Conservation (phyloP, 2,888 invertebrate genomes). For the Apodemia duryi region DNA sequence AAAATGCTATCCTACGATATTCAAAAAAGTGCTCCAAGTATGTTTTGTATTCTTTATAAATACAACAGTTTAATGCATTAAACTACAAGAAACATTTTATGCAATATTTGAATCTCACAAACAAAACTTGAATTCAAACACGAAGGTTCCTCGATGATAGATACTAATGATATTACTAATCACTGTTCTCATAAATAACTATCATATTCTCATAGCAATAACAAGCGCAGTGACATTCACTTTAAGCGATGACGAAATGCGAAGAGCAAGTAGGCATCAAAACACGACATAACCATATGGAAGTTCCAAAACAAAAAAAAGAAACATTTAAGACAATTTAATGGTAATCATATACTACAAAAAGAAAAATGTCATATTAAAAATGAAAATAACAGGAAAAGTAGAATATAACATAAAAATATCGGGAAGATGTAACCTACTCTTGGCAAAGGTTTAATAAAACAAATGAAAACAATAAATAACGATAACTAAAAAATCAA, state of each 20-base stretch:
- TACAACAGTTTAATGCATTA: neutral
- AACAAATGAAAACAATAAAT: too few relatives aligned
- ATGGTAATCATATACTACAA: neutral
- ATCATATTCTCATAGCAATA: constrained; percentile 50
- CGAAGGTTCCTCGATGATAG: constrained; percentile 17
- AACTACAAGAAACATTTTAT: neutral
- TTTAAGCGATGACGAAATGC: constrained; percentile 47
- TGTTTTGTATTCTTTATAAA: neutral
- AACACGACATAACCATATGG: constrained; percentile 45
- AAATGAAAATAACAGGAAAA: too few relatives aligned
- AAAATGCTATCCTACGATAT: too few relatives aligned
- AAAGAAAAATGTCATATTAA: too few relatives aligned
- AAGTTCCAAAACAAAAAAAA: constrained; percentile 31
- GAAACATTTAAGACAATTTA: too few relatives aligned
- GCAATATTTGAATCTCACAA: neutral
- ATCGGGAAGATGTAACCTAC: too few relatives aligned
- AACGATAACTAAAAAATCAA: too few relatives aligned
- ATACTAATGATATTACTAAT: constrained; percentile 26
- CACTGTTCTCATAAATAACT: constrained; percentile 50
- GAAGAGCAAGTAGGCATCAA: constrained; percentile 47
- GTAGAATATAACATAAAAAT: too few relatives aligned
- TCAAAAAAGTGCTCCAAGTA: too few relatives aligned
- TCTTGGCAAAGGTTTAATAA: too few relatives aligned
- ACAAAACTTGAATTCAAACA: constrained; percentile 1
- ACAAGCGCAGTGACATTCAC: constrained; percentile 58